phyloP scores from a whole-genome alignment of 2,888 invertebrate species.

The Diarsia dahlii region DNA sequence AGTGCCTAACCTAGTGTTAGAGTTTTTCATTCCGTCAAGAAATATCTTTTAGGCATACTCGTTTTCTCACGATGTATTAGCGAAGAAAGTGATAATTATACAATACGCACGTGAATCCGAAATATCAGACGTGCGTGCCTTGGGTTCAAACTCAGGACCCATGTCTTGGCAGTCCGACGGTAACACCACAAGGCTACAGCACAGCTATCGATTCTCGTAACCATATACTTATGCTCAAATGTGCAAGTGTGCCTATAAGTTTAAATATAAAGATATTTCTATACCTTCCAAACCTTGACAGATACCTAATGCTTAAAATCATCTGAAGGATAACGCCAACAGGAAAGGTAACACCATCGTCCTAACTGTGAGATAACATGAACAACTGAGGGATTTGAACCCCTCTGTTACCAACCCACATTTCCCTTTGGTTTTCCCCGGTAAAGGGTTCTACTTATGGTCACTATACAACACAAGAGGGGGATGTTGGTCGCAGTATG shows the following conservation, averaged over 20 bases:
- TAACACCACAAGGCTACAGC: no score
- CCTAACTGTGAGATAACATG: background rate
- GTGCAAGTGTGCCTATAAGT: background rate
- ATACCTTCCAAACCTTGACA: background rate
- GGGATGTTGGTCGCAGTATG: background rate
- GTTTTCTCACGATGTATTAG: no score
- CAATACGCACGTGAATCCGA: no score
- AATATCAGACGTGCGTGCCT: no score
- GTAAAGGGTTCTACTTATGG: background rate
- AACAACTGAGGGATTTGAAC: background rate
- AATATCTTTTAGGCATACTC: no score
- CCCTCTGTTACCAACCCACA: background rate
- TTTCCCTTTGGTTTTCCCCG: background rate
- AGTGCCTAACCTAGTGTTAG: no score
- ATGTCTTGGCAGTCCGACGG: no score
- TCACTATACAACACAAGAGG: background rate
- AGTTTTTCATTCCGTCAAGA: no score
- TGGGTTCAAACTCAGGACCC: no score
- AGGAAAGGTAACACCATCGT: background rate
- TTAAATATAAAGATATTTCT: no score
- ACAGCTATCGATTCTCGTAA: no score
- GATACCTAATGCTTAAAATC: background rate
- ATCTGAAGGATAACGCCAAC: background rate
- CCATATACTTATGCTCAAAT: background rate
- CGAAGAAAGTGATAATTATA: no score